phyloP scores from a whole-genome alignment of 1,140 invertebrate genomes.

The Rhagoletis pomonella region DNA sequence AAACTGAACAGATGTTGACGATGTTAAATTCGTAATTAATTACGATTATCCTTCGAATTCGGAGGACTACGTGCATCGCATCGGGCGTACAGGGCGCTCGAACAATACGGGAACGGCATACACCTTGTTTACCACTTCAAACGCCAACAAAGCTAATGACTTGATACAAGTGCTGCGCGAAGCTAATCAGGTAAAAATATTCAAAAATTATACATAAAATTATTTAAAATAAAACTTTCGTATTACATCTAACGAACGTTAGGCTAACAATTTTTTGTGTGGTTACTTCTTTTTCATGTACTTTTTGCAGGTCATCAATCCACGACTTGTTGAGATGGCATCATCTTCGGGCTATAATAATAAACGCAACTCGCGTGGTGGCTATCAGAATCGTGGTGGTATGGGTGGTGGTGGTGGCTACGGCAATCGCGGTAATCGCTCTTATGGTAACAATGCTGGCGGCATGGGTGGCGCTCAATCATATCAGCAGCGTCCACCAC shows the following conservation, averaged over 20 bases:
- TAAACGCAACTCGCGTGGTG: slow-evolving; percentile 59
- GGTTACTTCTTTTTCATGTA: neutral
- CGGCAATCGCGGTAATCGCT: slow-evolving; percentile 17
- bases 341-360: slow-evolving; percentile 73
- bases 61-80: slow-evolving; percentile 99
- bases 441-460: slow-evolving; percentile 21
- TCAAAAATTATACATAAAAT: too few relatives aligned
- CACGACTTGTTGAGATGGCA: slow-evolving; percentile 77
- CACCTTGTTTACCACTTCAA: slow-evolving; percentile 97
- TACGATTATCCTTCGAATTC: slow-evolving; percentile 99
- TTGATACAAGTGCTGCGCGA: slow-evolving; percentile 94
- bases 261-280: neutral
- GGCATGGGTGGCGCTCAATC: slow-evolving; percentile 58
- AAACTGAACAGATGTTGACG: slow-evolving; percentile 92
- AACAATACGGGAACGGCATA: slow-evolving; percentile 97
- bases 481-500: slow-evolving; percentile 60
- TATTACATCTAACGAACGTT: too few relatives aligned
- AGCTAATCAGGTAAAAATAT: slow-evolving; percentile 77
- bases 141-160: slow-evolving; percentile 94
- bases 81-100: slow-evolving; percentile 96
- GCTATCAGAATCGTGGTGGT: slow-evolving; percentile 47
- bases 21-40: slow-evolving; percentile 99
- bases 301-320: slow-evolving; percentile 76
- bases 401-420: neutral
- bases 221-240: too few relatives aligned